Percentiles rank a stretch among this genome's conserved stretches.
Evolutionary conservation across 2,797 vertebrate species (phyloP).

Genomic region (Megaceryle alcyon): DNA sequence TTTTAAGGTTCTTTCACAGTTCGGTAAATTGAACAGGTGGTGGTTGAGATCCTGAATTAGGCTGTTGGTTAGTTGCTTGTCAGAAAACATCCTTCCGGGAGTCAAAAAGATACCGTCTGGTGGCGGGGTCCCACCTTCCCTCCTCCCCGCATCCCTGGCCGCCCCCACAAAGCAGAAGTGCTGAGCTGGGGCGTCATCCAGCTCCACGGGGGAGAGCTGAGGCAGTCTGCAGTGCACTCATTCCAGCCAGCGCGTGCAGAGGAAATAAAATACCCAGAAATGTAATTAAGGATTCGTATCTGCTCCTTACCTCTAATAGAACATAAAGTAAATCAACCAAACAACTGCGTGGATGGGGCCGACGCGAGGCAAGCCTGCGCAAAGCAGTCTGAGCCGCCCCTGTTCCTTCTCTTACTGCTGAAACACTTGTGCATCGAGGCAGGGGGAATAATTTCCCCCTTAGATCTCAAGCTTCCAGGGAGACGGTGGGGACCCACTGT

Average conservation of each 20-base stretch:
- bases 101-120: not conserved
- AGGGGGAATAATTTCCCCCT: not conserved
- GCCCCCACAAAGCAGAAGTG: not conserved
- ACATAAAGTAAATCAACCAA: not conserved
- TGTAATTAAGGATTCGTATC: constrained; percentile 36
- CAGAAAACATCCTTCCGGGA: not conserved
- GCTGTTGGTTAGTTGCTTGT: not conserved
- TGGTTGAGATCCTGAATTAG: not conserved
- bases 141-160: not conserved
- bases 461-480: not conserved
- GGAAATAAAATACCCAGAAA: constrained; percentile 1
- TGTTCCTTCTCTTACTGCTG: not conserved
- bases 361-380: not conserved
- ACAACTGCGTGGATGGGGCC: not conserved
- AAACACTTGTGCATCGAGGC: accelerated
- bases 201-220: not conserved
- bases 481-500: not conserved
- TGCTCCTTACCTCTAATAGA: constrained; percentile 15
- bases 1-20: not conserved
- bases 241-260: not conserved
- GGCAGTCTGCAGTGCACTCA: not conserved
- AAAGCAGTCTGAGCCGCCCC: not conserved
- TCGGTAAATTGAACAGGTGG: constrained; percentile 1
- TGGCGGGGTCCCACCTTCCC: not conserved
- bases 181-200: not conserved